Percentiles rank a stretch among this genome's conserved stretches.
Conservation (phyloP, 2,113 vertebrate genomes). For the Furnarius figulus region DNA sequence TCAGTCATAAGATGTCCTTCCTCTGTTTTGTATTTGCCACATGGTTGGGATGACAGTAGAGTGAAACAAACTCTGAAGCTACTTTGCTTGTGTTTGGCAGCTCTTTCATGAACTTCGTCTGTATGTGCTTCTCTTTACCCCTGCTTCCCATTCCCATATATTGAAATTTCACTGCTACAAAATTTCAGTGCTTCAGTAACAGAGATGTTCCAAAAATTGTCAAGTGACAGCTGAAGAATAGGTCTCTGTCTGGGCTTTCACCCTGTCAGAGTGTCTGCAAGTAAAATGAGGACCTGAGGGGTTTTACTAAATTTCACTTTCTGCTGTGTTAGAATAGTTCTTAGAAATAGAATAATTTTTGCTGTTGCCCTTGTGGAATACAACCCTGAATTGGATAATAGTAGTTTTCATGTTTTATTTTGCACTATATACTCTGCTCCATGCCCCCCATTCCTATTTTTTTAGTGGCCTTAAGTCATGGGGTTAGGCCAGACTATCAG, state of each 20-base stretch:
- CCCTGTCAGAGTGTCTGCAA: neutral
- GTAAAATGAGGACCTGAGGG: neutral
- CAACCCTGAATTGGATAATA: neutral
- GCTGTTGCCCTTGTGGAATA: neutral
- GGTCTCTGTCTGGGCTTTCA: neutral
- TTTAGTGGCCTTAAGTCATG: neutral
- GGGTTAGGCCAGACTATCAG: neutral
- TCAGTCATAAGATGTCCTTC: slow-evolving; percentile 21
- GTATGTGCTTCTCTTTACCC: neutral
- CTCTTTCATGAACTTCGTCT: neutral
- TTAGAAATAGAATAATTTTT: neutral
- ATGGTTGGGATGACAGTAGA: neutral
- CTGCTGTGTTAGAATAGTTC: neutral
- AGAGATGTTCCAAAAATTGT: neutral
- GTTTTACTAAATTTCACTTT: neutral
- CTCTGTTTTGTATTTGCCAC: neutral
- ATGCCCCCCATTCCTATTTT: fast-evolving
- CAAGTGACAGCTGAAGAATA: neutral
- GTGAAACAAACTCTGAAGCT: neutral
- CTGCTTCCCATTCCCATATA: neutral
- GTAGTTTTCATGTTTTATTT: neutral
- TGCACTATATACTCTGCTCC: neutral
- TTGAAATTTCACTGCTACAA: neutral
- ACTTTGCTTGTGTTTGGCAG: neutral
- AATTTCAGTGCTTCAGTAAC: neutral